Evolutionary conservation across 2,797 vertebrate genomes (phyloP), one percentile per base, ranked within the genome.

Genomic region (Peromyscus eremicus): DNA sequence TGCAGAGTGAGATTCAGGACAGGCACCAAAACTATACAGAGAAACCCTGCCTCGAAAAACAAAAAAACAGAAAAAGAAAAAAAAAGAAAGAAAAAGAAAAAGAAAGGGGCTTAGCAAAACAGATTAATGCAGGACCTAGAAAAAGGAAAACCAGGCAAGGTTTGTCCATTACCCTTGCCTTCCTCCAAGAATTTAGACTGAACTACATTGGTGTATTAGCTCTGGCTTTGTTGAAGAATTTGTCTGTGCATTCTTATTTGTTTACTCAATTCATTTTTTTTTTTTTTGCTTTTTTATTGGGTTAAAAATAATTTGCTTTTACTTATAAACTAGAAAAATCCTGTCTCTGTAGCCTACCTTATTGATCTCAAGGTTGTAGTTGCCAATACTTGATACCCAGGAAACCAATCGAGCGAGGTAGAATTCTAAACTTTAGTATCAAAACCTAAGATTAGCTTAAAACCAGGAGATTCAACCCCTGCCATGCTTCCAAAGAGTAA

Each of bases 281-380:
- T 46, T 5, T 21, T 37, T 49, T 5, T 23, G n/a, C 4, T 40
- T 73, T 85, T 43, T 49, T 77, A 86, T 17, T 55, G 76, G 70
- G 29, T 82, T 91, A 73, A 92, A 90, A 73, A 85, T 43, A 27
- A 27, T 40, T 85, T 76, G 25, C 14, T 91, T 66, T 94, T 52
- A 85, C 94, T 84, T 82, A 37, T 62, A 77, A 91, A 77, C 40
- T 46, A 73, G 21, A 84, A 89, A 21, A 25, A 52, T 17, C 80
- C 70, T 49, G 8, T 85, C 75, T 79, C 40, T 46, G 32, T 8
- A 52, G 40, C 71, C n/a, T 49, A 62, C 21, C 71, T 55, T 21
- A 77, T 91, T 52, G 71, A 23, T 52, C 71, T 64, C 9, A 1
- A 46, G 37, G 57, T 62, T 89, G 19, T 37, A 55, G 46, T 37